Conservation (phyloP, 2,797 vertebrate species). For the Microtus californicus region DNA sequence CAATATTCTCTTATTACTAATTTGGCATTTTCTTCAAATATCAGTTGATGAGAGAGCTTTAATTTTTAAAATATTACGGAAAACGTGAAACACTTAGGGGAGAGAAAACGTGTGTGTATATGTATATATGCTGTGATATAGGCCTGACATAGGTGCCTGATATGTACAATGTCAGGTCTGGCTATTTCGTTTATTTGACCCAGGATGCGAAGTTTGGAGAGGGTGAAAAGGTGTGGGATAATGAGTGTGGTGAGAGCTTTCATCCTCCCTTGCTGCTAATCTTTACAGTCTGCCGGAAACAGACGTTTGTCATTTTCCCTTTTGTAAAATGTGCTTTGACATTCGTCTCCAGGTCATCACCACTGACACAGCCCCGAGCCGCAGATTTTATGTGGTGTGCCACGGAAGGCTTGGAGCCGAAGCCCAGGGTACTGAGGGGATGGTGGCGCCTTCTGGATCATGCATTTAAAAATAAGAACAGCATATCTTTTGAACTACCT, state of each 20-base stretch:
- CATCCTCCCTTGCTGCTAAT: neutral
- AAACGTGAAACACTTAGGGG: constrained; percentile 21
- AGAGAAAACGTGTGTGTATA: neutral
- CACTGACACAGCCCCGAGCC: neutral
- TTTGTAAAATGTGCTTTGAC: constrained; percentile 22
- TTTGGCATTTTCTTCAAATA: constrained; percentile 39
- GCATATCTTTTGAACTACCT: constrained; percentile 17
- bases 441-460: neutral
- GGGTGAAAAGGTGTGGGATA: neutral
- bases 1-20: neutral
- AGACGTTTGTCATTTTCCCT: neutral
- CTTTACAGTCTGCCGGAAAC: neutral
- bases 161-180: neutral
- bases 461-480: constrained; percentile 51
- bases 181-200: neutral
- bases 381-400: neutral
- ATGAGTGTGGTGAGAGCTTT: neutral
- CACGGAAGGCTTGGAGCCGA: neutral
- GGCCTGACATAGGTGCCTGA: neutral
- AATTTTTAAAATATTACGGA: constrained; percentile 10
- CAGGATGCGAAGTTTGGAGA: neutral
- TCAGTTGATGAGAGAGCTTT: neutral
- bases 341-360: constrained; percentile 24
- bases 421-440: neutral
- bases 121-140: neutral